A percentile compares a stretch with the other conserved stretches of the same genome.
Evolutionary conservation across 2,113 vertebrate species (phyloP).

Genomic region (Campylomormyrus tamandua): DNA sequence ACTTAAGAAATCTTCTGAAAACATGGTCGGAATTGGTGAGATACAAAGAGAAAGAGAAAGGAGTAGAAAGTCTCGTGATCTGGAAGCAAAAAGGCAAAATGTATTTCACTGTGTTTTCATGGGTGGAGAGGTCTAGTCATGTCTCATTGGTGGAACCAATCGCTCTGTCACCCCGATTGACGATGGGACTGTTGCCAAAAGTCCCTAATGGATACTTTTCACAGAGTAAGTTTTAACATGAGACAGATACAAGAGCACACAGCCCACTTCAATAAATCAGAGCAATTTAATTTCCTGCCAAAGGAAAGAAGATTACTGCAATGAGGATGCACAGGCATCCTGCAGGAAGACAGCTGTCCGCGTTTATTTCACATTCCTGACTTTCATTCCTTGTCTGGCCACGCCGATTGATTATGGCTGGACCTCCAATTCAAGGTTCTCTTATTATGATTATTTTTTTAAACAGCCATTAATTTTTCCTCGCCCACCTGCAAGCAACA

Average conservation of each 20-base stretch:
- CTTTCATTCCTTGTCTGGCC: conserved; percentile 5
- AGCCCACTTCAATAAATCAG: conserved; percentile 23
- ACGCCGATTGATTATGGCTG: neutral
- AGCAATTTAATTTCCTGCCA: conserved; percentile 32
- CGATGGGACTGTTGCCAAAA: neutral
- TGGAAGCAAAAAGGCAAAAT: neutral
- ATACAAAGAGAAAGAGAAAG: neutral
- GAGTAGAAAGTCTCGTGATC: neutral
- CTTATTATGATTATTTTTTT: neutral
- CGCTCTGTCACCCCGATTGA: neutral
- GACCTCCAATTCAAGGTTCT: neutral
- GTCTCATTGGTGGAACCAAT: neutral
- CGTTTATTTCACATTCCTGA: neutral
- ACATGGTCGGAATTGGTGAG: conserved; percentile 7
- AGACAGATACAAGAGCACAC: conserved; percentile 8
- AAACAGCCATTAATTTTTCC: neutral
- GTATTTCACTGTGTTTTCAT: neutral
- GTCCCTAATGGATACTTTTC: neutral
- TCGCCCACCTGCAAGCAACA: neutral
- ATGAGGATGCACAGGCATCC: neutral
- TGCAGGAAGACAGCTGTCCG: conserved; percentile 21
- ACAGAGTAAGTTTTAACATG: conserved; percentile 7
- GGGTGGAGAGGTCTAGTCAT: neutral
- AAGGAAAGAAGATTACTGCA: conserved; percentile 24
- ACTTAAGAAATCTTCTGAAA: conserved; percentile 18